phyloP scores from a whole-genome alignment of 2,797 vertebrate genomes.

The Catamblyrhynchus diadema region DNA sequence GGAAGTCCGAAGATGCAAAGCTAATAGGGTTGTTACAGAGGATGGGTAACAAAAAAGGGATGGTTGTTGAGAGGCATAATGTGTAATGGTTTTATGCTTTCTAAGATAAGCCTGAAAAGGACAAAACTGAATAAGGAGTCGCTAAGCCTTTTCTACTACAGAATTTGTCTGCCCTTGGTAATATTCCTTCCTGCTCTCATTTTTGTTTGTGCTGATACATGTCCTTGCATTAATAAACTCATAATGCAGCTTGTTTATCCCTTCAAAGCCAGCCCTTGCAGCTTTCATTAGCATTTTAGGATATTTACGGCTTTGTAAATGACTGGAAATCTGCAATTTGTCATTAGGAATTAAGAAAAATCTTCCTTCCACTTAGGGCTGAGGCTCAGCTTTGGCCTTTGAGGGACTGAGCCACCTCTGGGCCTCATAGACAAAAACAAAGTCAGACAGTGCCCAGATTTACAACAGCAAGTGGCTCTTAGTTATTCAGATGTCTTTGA shows the following conservation, averaged over 20 bases:
- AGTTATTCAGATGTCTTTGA: conserved; percentile 48
- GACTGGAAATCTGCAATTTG: conserved; percentile 45
- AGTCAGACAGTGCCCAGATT: conserved; percentile 63
- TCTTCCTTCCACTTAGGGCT: not conserved
- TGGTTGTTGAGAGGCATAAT: not conserved
- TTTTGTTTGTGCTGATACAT: conserved; percentile 20
- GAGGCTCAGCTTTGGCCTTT: conserved; percentile 31
- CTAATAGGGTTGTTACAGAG: not conserved
- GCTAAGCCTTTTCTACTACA: not conserved
- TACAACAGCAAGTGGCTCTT: conserved; percentile 54
- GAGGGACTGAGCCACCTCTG: conserved; percentile 43
- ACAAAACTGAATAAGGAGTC: not conserved
- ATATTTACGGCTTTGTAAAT: conserved; percentile 34
- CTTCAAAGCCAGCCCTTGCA: not conserved
- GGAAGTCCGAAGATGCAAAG: not conserved
- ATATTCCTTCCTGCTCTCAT: not conserved
- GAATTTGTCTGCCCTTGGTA: not conserved
- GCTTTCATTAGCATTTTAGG: conserved; percentile 41
- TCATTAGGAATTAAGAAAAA: conserved; percentile 38
- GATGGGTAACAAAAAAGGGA: not conserved
- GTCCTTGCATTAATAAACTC: conserved; percentile 8
- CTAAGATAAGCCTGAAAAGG: not conserved
- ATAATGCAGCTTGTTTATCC: conserved; percentile 28
- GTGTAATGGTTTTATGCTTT: not conserved
- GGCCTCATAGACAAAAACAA: conserved; percentile 39